Evolutionary conservation across 2,888 invertebrate genomes (phyloP), one percentile per base, ranked within the genome.

Genomic region (Chrysotoxum bicinctum): DNA sequence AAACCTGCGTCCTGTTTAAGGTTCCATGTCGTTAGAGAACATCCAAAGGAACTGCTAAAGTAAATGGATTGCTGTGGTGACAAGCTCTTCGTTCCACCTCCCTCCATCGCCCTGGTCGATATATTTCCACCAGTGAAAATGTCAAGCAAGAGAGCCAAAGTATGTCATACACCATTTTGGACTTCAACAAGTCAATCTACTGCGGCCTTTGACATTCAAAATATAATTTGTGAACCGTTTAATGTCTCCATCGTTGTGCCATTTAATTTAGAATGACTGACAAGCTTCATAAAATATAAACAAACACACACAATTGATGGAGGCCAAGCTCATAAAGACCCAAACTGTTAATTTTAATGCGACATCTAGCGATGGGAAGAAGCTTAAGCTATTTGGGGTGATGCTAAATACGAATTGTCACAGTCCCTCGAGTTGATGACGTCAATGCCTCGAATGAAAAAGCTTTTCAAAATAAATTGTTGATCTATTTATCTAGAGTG

Each of bases 401-500:
- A 19, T 45, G 30, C 3, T 30, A 19, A 14, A 60, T 30, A 45
- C 1, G 26, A 45, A 40, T 16, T 64, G 45, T 43, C 40, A 43
- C 62, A 16, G 3, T 3, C 43, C 37, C 23, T 19, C 23, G 5
- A 3, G 48, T 23, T 23, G 48, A 72, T 72, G 72, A 72, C 72
- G 72, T 72, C 72, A 72, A 72, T 45, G 43, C 43, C 8, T 7
- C 43, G 5, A 26, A 50, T n/a, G 43, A n/a, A 54, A 54, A 45
- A 35, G 26, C 30, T 52, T 9, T 54, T 48, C 9, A 19, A 75
- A 56, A 75, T 56, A 75, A 56, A 68, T 56, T 45, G 48, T 21
- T 48, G 66, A 30, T 56, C 75, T 56, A 75, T 75, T 75, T 75
- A 66, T 75, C 56, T 56, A 54, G 54, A 52, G 10, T 43, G 62